Evolutionary conservation across 2,797 vertebrate genomes (phyloP).

Genomic region (Poeciliopsis paucimaculata): DNA sequence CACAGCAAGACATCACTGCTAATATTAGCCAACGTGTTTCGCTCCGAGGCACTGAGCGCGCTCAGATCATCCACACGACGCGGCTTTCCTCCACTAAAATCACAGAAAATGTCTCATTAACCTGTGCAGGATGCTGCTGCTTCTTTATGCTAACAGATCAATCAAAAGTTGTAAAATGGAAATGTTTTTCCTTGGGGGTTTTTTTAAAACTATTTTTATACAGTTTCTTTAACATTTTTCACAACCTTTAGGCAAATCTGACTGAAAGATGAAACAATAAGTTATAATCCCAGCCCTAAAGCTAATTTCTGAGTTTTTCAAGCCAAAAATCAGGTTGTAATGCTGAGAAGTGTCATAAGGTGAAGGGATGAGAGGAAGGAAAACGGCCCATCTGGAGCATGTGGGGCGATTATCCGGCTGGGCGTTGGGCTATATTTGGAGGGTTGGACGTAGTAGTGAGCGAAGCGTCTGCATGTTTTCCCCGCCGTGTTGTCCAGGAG

Average conservation of each 20-base stretch:
- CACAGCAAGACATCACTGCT: conserved; percentile 85
- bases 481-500: conserved; percentile 55
- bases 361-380: not conserved
- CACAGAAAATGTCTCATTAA: no score
- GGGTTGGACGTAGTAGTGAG: conserved; percentile 30
- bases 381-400: conserved; percentile 9
- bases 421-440: conserved; percentile 21
- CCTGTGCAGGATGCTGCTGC: not conserved
- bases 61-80: conserved; percentile 24
- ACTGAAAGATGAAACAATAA: not conserved
- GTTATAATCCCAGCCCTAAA: not conserved
- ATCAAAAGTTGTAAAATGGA: not conserved
- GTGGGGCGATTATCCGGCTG: conserved; percentile 16
- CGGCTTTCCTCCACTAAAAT: not conserved
- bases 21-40: conserved; percentile 70
- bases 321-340: not conserved
- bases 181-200: no score
- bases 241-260: not conserved
- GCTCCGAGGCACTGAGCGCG: conserved; percentile 22
- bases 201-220: not conserved
- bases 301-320: not conserved
- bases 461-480: conserved; percentile 53
- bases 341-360: not conserved
- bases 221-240: not conserved
- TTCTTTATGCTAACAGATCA: not conserved